A percentile compares a stretch with the other conserved stretches of the same genome.
These are phyloP conservation scores for Ryuthela nishihirai DNA, from an alignment of 2,888 invertebrate genomes.

Conservation along the genomic window DNA sequence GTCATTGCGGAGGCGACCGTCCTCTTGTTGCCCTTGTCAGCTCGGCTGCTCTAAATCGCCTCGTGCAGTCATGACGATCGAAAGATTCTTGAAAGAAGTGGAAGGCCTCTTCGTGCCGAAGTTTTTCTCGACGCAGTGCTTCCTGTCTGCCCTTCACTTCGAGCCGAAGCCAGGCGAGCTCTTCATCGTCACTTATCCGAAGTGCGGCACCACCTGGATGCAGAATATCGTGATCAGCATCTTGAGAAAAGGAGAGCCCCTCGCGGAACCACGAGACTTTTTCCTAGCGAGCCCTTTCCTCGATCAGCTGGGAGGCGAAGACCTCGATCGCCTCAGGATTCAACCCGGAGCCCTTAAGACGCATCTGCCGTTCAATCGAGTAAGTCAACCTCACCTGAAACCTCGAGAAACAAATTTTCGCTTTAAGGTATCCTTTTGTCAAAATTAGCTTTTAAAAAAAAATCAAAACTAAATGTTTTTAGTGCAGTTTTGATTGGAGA, in stretches of 20 bases:
- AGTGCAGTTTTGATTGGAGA: too few relatives aligned
- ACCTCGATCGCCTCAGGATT: slow-evolving; percentile 18
- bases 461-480: too few relatives aligned
- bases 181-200: slow-evolving; percentile 34
- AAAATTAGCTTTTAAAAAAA: too few relatives aligned
- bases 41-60: not conserved
- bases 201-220: slow-evolving; percentile 39
- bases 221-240: slow-evolving; percentile 32
- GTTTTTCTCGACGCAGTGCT: slow-evolving; percentile 24
- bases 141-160: slow-evolving; percentile 14
- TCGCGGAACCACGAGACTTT: slow-evolving; percentile 11
- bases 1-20: too few relatives aligned
- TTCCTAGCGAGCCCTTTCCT: slow-evolving; percentile 26
- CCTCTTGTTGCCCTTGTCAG: too few relatives aligned
- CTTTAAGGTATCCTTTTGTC: too few relatives aligned
- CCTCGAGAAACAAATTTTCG: too few relatives aligned
- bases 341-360: slow-evolving; percentile 42
- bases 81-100: too few relatives aligned
- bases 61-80: too few relatives aligned
- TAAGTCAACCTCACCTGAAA: too few relatives aligned
- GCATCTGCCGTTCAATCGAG: slow-evolving; percentile 44
- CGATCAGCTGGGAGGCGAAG: slow-evolving; percentile 26
- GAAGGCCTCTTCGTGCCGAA: slow-evolving; percentile 10
- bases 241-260: slow-evolving; percentile 12
- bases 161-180: slow-evolving; percentile 26